These are phyloP conservation scores for Grantiella picta DNA, from an alignment of 2,113 vertebrate genomes.

Conservation along the genomic window DNA sequence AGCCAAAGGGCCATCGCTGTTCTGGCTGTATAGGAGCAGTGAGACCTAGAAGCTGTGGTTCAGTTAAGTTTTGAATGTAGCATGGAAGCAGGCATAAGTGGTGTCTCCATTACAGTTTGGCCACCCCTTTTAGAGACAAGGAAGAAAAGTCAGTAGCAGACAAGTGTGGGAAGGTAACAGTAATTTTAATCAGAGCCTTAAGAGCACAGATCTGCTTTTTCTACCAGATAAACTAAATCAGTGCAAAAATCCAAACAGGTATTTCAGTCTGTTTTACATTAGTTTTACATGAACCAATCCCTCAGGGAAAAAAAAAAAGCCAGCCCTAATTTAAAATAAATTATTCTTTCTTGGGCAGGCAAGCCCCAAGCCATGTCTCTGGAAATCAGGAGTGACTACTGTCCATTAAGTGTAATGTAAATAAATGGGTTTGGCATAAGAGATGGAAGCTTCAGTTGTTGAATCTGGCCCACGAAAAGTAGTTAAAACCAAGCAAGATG, in stretches of 20 bases:
- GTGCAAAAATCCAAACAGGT: neutral
- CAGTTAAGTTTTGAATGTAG: neutral
- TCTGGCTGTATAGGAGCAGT: neutral
- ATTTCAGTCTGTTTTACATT: neutral
- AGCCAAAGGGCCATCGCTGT: neutral
- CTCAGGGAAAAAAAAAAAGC: neutral
- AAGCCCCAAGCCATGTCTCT: neutral
- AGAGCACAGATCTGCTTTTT: neutral
- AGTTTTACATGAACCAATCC: neutral
- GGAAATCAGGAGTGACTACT: neutral
- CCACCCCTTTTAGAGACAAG: neutral
- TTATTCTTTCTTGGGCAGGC: neutral
- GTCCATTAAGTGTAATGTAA: neutral
- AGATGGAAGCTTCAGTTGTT: neutral
- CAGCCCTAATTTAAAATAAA: neutral
- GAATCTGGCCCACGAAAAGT: neutral
- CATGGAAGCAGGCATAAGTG: neutral
- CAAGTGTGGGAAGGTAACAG: neutral
- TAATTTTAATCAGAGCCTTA: neutral
- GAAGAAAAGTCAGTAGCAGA: neutral
- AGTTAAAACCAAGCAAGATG: neutral
- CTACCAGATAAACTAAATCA: neutral
- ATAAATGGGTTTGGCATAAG: neutral
- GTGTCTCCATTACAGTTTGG: neutral
- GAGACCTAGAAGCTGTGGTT: neutral